Percentiles rank a stretch among this genome's conserved stretches.
Evolutionary conservation across 1,140 invertebrate species (phyloP).

Genomic region (Acyrthosiphon pisum): DNA sequence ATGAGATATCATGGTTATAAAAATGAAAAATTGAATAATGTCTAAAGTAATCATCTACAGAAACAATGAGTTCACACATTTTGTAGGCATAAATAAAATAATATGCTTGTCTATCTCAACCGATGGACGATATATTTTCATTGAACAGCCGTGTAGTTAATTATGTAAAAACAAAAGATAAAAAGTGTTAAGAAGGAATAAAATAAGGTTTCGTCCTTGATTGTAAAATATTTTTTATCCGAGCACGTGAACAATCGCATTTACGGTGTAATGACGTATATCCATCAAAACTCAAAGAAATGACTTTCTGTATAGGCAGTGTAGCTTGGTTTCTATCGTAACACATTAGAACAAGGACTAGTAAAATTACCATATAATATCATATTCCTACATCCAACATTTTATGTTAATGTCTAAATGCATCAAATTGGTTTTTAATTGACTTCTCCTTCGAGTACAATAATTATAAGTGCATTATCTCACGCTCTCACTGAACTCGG

Average conservation of each 20-base stretch:
- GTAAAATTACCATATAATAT: slow-evolving; percentile 51
- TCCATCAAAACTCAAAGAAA: slow-evolving; percentile 20
- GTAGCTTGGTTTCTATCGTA: background rate
- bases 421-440: slow-evolving; percentile 51
- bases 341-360: slow-evolving; percentile 37
- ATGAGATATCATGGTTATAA: slow-evolving; percentile 27
- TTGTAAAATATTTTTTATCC: slow-evolving; percentile 13
- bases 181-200: slow-evolving; percentile 9
- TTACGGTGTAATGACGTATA: slow-evolving; percentile 17
- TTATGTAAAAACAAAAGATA: slow-evolving; percentile 43
- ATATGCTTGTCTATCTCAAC: background rate
- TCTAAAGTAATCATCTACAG: slow-evolving; percentile 17
- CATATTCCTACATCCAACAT: background rate
- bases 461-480: slow-evolving; percentile 55
- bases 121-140: slow-evolving; percentile 26
- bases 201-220: slow-evolving; percentile 34
- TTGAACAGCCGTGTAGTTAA: slow-evolving; percentile 26
- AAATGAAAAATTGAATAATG: slow-evolving; percentile 50
- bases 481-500: slow-evolving; percentile 39
- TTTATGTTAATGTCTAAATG: slow-evolving; percentile 1
- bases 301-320: background rate
- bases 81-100: background rate
- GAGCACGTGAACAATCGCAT: slow-evolving; percentile 16
- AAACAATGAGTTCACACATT: slow-evolving; percentile 33
- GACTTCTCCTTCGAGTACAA: slow-evolving; percentile 10